These are phyloP conservation scores for Hypercompe scribonia DNA, from an alignment of 2,888 invertebrate genomes.

Conservation along the genomic window DNA sequence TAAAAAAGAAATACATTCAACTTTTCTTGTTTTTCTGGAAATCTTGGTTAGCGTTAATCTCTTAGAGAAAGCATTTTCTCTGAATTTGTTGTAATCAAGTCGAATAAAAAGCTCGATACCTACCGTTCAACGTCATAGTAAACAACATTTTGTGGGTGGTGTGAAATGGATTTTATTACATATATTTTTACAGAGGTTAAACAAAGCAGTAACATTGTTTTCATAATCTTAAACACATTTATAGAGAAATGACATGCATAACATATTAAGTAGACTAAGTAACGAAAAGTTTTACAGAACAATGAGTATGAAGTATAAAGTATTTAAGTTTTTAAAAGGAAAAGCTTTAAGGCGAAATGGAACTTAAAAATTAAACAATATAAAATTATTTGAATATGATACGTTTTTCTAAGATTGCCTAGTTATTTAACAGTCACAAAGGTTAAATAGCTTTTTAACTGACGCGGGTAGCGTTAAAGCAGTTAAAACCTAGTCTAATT, in stretches of 20 bases:
- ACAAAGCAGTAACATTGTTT: slow-evolving; percentile 21
- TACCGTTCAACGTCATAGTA: not conserved
- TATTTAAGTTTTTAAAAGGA: not conserved
- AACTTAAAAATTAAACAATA: slow-evolving; percentile 3
- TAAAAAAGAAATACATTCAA: too few species aligned
- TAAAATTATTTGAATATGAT: slow-evolving; percentile 4
- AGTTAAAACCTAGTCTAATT: too few species aligned
- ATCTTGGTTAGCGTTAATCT: too few species aligned
- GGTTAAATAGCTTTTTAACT: not conserved
- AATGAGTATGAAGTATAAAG: not conserved
- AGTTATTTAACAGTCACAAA: slow-evolving; percentile 1
- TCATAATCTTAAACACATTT: not conserved
- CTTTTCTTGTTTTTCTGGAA: too few species aligned
- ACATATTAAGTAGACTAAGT: not conserved
- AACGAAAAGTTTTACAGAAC: not conserved
- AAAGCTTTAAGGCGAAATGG: not conserved
- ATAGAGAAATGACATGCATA: not conserved
- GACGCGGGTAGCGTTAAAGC: not conserved
- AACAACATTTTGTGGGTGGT: not conserved
- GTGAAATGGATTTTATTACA: slow-evolving; percentile 8
- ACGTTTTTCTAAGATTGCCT: not conserved
- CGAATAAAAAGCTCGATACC: too few species aligned
- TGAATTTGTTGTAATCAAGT: too few species aligned
- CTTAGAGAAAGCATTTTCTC: too few species aligned
- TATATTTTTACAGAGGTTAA: slow-evolving; percentile 7